A percentile compares a stretch with the other conserved stretches of the same genome.
phyloP scores from a whole-genome alignment of 1,140 invertebrate species.

The Rhopalosiphum maidis region DNA sequence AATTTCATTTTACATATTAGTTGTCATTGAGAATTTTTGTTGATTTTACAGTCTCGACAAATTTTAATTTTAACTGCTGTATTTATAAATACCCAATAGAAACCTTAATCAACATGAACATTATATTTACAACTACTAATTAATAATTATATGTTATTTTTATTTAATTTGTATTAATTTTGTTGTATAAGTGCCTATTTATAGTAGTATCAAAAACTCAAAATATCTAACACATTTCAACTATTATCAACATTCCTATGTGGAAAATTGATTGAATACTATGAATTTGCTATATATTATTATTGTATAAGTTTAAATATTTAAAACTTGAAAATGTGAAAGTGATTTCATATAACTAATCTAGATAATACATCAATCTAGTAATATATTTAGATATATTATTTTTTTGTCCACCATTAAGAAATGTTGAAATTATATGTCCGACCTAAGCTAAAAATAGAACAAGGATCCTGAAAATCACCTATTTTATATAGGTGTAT shows the following conservation, averaged over 20 bases:
- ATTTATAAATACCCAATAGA: constrained; percentile 12
- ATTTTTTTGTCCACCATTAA: not conserved
- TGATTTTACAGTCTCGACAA: constrained; percentile 41
- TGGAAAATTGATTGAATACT: not conserved
- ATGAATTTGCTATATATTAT: not conserved
- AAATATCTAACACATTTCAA: not conserved
- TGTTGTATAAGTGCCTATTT: not conserved
- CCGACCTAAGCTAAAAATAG: not conserved
- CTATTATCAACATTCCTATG: not conserved
- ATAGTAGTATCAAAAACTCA: not conserved
- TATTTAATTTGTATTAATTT: constrained; percentile 17
- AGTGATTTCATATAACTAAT: not conserved
- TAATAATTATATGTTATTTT: constrained; percentile 16
- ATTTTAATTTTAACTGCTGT: not conserved
- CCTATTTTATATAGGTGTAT: not conserved
- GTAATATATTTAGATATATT: not conserved
- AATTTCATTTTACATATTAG: constrained; percentile 24
- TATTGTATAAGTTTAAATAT: not conserved
- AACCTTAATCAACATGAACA: constrained; percentile 24
- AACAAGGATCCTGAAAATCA: not conserved
- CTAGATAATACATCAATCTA: not conserved
- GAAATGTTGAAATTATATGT: not conserved
- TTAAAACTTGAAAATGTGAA: no score
- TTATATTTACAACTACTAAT: constrained; percentile 22
- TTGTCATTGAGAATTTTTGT: not conserved